These are phyloP conservation scores for Petrolisthes cinctipes DNA, from an alignment of 2,888 invertebrate genomes.

Conservation along the genomic window DNA sequence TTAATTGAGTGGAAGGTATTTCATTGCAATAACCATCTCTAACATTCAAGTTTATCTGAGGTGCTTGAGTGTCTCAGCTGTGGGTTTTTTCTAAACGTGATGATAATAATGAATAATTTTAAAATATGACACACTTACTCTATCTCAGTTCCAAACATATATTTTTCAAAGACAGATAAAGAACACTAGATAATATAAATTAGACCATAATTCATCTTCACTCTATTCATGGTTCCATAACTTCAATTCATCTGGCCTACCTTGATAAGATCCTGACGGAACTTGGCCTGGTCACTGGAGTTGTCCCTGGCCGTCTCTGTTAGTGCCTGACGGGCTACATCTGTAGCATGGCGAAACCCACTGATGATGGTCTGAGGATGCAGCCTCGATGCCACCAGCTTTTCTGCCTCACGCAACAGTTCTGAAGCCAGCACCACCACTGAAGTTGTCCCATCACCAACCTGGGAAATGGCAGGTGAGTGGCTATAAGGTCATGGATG, in stretches of 20 bases:
- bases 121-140: too few relatives aligned
- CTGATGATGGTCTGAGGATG: constrained; percentile 98
- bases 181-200: background rate
- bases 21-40: too few relatives aligned
- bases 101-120: too few relatives aligned
- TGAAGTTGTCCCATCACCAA: constrained; percentile 99
- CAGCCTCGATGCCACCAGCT: constrained; percentile 90
- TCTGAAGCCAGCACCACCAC: constrained; percentile 96
- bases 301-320: constrained; percentile 85
- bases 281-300: constrained; percentile 78
- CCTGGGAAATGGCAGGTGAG: constrained; percentile 34
- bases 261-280: constrained; percentile 81
- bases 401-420: constrained; percentile 93
- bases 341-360: constrained; percentile 92
- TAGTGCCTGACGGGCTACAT: constrained; percentile 86
- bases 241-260: constrained; percentile 23
- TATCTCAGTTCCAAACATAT: background rate
- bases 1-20: too few relatives aligned
- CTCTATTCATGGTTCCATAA: background rate
- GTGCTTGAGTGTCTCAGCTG: too few relatives aligned
- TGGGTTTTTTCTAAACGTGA: too few relatives aligned
- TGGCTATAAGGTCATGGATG: background rate
- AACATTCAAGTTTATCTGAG: too few relatives aligned
- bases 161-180: background rate
- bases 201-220: background rate